These are phyloP conservation scores for Amphipyra tragopoginis DNA, from an alignment of 2,888 invertebrate species.

Conservation along the genomic window DNA sequence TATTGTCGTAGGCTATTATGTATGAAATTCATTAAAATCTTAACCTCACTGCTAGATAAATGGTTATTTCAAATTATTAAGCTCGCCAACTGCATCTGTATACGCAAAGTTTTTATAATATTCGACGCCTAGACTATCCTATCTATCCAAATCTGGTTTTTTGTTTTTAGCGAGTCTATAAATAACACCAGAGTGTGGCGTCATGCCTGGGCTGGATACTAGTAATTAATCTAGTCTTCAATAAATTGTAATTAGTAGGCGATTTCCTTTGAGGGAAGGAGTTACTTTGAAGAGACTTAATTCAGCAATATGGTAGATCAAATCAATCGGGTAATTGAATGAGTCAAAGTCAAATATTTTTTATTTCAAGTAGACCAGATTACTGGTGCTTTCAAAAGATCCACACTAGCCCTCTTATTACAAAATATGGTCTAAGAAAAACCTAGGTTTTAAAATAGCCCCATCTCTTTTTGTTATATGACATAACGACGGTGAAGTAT, in stretches of 20 bases:
- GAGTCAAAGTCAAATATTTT: too few relatives aligned
- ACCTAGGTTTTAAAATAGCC: too few relatives aligned
- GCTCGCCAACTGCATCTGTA: not conserved
- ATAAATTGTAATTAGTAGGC: constrained; percentile 43
- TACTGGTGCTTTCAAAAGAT: too few relatives aligned
- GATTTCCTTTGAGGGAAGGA: constrained; percentile 23
- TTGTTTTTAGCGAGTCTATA: constrained; percentile 24
- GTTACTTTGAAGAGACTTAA: not conserved
- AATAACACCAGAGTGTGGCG: constrained; percentile 23
- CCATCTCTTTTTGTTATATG: too few relatives aligned
- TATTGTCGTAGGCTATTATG: too few relatives aligned
- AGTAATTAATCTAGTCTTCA: constrained; percentile 34
- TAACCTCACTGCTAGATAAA: too few relatives aligned
- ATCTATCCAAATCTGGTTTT: constrained; percentile 16
- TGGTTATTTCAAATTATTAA: not conserved
- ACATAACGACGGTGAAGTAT: too few relatives aligned
- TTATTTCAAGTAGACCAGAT: too few relatives aligned
- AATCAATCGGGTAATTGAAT: too few relatives aligned
- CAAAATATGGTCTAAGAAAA: too few relatives aligned
- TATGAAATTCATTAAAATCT: too few relatives aligned
- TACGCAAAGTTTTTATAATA: constrained; percentile 3
- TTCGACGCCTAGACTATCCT: constrained; percentile 6
- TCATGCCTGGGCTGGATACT: constrained; percentile 17
- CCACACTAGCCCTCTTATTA: too few relatives aligned
- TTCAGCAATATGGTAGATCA: not conserved